These are phyloP conservation scores for Garra rufa DNA, from an alignment of 2,113 vertebrate species.

Conservation along the genomic window DNA sequence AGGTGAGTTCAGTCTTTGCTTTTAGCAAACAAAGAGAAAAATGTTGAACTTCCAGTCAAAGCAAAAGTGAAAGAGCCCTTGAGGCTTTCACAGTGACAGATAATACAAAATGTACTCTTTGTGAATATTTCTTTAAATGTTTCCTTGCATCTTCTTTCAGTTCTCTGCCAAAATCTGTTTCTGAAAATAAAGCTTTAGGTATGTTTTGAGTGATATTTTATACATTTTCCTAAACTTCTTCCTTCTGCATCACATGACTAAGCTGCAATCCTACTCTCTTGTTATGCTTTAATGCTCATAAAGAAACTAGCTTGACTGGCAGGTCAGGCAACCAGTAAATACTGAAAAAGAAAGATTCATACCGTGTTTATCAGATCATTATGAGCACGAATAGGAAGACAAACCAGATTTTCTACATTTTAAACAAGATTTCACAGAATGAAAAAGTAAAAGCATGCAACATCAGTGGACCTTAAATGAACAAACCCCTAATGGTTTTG, in stretches of 20 bases:
- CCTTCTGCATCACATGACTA: neutral
- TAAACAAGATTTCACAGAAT: neutral
- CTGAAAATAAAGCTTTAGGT: conserved; percentile 88
- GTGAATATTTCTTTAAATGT: neutral
- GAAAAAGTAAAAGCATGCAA: neutral
- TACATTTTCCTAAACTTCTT: neutral
- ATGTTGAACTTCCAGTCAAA: conserved; percentile 6
- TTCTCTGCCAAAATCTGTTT: conserved; percentile 79
- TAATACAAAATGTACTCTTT: neutral
- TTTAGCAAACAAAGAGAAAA: neutral
- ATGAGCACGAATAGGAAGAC: neutral
- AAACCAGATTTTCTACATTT: conserved; percentile 1
- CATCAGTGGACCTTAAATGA: conserved; percentile 17
- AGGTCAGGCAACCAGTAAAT: neutral
- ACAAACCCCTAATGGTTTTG: conserved; percentile 55
- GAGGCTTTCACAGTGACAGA: neutral
- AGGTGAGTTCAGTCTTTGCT: conserved; percentile 64
- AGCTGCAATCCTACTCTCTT: neutral
- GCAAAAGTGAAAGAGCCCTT: conserved; percentile 6
- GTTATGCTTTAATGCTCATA: neutral
- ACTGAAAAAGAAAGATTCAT: neutral
- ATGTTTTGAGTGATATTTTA: conserved; percentile 63
- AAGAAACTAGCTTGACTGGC: neutral
- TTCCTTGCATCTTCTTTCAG: conserved; percentile 65
- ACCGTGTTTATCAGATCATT: neutral